These are phyloP conservation scores for Fragum sueziense DNA, from an alignment of 2,888 invertebrate species.

Conservation along the genomic window DNA sequence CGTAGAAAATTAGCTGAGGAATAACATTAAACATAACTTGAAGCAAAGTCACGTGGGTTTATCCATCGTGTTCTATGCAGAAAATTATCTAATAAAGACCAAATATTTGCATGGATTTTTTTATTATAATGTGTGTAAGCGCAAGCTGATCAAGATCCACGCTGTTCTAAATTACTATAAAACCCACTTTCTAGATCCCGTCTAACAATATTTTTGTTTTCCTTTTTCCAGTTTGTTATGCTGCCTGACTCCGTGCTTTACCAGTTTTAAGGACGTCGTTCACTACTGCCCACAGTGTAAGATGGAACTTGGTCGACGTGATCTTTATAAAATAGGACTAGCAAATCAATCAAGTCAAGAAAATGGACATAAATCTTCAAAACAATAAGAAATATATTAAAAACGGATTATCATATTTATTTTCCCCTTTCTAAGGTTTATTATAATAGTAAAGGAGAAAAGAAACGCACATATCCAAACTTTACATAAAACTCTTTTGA, in stretches of 20 bases:
- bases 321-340: not conserved
- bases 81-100: no score
- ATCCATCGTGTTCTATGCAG: no score
- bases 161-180: no score
- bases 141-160: no score
- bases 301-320: not conserved
- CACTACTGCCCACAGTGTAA: not conserved
- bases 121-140: no score
- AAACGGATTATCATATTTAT: not conserved
- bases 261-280: not conserved
- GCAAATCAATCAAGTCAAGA: not conserved
- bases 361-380: not conserved
- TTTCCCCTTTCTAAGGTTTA: not conserved
- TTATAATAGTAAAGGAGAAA: not conserved
- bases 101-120: no score
- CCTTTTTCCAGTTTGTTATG: not conserved
- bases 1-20: no score
- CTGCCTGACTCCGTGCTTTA: not conserved
- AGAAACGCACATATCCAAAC: not conserved
- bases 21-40: no score
- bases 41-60: no score
- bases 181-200: no score
- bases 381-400: not conserved
- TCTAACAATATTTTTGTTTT: no score
- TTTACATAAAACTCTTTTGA: no score